Conservation (phyloP, 2,113 vertebrate species). For the Axis porcinus region DNA sequence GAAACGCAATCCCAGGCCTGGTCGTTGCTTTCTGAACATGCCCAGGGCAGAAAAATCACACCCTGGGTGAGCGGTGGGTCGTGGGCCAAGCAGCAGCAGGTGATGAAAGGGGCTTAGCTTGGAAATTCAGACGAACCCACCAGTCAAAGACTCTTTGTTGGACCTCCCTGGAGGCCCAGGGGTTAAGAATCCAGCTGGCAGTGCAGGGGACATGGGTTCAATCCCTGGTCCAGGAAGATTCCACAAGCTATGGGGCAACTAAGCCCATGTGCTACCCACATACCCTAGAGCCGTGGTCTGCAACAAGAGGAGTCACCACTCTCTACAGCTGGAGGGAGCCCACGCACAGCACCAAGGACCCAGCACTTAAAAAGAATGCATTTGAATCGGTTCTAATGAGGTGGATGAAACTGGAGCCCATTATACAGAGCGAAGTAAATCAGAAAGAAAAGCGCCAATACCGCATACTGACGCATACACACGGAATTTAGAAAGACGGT, state of each 20-base stretch:
- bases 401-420: background rate
- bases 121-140: background rate
- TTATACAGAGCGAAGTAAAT: background rate
- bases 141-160: background rate
- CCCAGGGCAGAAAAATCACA: background rate
- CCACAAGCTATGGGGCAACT: background rate
- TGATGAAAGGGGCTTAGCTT: background rate
- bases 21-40: too few relatives aligned
- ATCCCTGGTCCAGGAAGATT: background rate
- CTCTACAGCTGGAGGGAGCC: background rate
- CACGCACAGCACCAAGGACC: accelerated
- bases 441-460: background rate
- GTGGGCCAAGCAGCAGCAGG: background rate
- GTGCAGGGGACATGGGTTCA: background rate
- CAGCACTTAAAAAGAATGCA: background rate
- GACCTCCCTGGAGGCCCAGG: too few relatives aligned
- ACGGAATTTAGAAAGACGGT: background rate
- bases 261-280: background rate
- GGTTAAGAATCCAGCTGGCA: background rate
- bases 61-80: accelerated
- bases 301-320: accelerated
- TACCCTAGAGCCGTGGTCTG: background rate
- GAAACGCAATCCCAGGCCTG: background rate
- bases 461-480: background rate
- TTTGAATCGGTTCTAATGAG: background rate